Base-by-base conservation (phyloP, 2,888 invertebrate species). In the Lymantria dispar region DNA sequence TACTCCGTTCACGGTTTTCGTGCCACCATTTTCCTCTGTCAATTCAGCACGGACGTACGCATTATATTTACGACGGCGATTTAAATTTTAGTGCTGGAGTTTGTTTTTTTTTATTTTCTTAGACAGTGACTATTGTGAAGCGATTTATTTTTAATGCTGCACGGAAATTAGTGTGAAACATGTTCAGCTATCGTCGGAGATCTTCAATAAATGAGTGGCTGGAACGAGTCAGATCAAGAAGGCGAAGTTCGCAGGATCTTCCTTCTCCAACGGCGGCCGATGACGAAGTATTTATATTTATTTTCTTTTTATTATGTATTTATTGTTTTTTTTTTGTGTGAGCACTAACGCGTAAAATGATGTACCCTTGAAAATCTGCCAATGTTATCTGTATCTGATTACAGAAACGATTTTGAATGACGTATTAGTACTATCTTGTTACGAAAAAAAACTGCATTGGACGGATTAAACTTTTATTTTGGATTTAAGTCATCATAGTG, bases 351-450 rank as follows among this genome's bases (percentile, higher is more conserved):
- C 74, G 72, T 70, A 74, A 67, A 71, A 68, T 64, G 45, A 55
- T 50, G 57, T 72, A 78, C 69, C 87, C 87, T 86, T 88, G 86
- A 85, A 76, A 78, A 67, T 60, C 67, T 65, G 68, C 70, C 73
- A 78, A 83, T 79, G 82, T 86, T 86, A 89, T 88, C 88, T 70
- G 58, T 73, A 60, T 70, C 77, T 76, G 87, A 87, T 87, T 81
- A 82, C 77, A 55, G 56, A 48, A 52, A 68, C 67, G 71, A 75
- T 75, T 65, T 62, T 56, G 50, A 55, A 50, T 54, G 10, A 47
- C 36, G 47, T 52, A 50, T 31, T 43, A 22, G 49, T 48, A 53
- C 12, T 64, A 63, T 64, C 59, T 49, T 46, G 62, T 67, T 70
- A 65, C 68, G 60, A 61, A n/a, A 60, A 73, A 67, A 60, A 48